Evolutionary conservation across 2,888 invertebrate genomes (phyloP), one percentile per base, ranked within the genome.

Genomic region (Elgonia sp.): DNA sequence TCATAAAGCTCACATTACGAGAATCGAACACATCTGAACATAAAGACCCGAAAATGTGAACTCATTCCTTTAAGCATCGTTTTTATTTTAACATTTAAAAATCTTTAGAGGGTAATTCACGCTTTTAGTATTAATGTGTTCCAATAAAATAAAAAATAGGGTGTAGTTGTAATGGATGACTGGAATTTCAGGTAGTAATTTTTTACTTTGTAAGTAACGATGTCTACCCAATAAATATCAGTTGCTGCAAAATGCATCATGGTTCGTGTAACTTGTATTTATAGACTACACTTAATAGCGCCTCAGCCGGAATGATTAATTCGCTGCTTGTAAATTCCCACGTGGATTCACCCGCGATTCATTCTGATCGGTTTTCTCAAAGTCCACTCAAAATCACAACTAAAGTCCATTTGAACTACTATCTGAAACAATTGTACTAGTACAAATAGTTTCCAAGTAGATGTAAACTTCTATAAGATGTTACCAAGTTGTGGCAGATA

Each of bases 1-100:
- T 37, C 55, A 77, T 84, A 84, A 84, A 84, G 60, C 76, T 60
- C 29, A 50, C 72, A 77, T 84, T 84, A 84, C 69, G 70, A 21
- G 62, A 72, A 84, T 72, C 77, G 69, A 84, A 63, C 63, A 77
- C 39, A 77, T 77, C 37, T 72, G 29, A 55, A 46, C 20, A 83
- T 76, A 73, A 82, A 82, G 65, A 62, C 21, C 29, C 16, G 81
- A 39, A 82, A 75, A 75, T 67, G 39, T 10, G 21, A 81, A 70
- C 72, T 37, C 53, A 72, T 80, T 70, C 20, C 29, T 46, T 57
- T 29, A 29, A 7, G 40, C 50, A 18, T n/a, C 18, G 50, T 62
- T 76, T 50, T 39, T 46, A n/a, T 20, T 57, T 8, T 1, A 53
- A 1, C 20, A 16, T 46, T 46, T 46, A 12, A 46, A 7, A 14